Base-by-base conservation (phyloP, 1,140 invertebrate species). In the Bacillus rossius region DNA sequence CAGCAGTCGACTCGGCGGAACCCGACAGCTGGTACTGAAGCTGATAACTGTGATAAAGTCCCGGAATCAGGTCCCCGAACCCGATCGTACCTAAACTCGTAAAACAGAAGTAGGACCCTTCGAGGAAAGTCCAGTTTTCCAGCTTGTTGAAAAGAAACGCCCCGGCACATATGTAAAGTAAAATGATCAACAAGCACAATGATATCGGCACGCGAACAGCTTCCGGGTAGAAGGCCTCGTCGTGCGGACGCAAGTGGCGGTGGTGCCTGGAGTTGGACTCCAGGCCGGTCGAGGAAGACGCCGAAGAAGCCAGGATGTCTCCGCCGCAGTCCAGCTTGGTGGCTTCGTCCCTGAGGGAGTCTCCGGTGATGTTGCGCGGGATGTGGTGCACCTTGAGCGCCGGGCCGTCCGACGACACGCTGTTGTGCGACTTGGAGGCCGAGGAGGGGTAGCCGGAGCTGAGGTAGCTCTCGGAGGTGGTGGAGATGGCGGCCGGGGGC, bases 101-200 rank as follows among this genome's bases (percentile, higher is more conserved):
- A 76, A 96, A 97, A 69, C 94, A 96, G 72, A 97, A 98, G 74
- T 95, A 98, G 63, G 88, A 86, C 20, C 92, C 92, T 68, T 98
- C 95, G 14, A 98, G 76, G 22, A 93, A 82, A 23, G 84, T 88
- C 95, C 95, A 98, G 43, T 87, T 91, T 80, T 91, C 88, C 20
- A 91, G 80, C 70, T 89, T 88, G 69, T 90, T 84, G 74, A 99
- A 99, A 48, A 98, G 79, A 54, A 94, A 79, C 0, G 95, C 92
- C 1, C 96, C 96, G 20, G 91, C 85, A 59, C 88, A 88, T 68
- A 99, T 87, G 75, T 98, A 98, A 49, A 87, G 81, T 16, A 93
- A 76, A 62, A 99, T 88, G 14, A 98, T 88, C 42, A 92, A 77
- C 66, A 98, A 79, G 65, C 94, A 96, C 5, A 98, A 79, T 43